phyloP scores from a whole-genome alignment of 2,797 vertebrate species.

The Microhierax caerulescens region DNA sequence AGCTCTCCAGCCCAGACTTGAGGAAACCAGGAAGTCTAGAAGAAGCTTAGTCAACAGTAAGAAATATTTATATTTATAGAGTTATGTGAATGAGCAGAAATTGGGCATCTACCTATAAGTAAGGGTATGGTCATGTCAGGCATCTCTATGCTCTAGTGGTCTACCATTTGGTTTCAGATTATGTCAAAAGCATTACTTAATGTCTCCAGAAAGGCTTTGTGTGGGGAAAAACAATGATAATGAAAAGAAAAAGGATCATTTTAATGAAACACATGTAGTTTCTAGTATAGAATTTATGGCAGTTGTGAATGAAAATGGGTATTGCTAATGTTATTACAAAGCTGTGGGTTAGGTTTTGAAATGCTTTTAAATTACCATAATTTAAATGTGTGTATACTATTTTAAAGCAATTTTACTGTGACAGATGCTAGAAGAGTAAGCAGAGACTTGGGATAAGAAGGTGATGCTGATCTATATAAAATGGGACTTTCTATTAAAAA shows the following conservation, averaged over 20 bases:
- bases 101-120: background rate
- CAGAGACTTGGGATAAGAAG: background rate
- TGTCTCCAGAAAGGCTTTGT: background rate
- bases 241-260: background rate
- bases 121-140: background rate
- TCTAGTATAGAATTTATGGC: background rate
- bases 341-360: background rate
- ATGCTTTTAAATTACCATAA: background rate
- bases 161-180: background rate
- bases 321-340: background rate
- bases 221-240: fast-evolving
- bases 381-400: background rate
- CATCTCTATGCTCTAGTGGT: fast-evolving
- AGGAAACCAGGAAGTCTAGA: background rate
- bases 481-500: background rate
- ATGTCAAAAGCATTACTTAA: background rate
- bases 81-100: background rate
- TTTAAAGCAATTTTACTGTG: background rate
- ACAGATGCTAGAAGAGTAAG: background rate
- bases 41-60: background rate
- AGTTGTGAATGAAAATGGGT: background rate
- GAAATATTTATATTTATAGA: background rate
- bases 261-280: background rate
- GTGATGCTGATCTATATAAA: background rate
- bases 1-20: background rate